Conservation (phyloP, 2,888 invertebrate genomes). For the Caenorhabditis auriculariae region DNA sequence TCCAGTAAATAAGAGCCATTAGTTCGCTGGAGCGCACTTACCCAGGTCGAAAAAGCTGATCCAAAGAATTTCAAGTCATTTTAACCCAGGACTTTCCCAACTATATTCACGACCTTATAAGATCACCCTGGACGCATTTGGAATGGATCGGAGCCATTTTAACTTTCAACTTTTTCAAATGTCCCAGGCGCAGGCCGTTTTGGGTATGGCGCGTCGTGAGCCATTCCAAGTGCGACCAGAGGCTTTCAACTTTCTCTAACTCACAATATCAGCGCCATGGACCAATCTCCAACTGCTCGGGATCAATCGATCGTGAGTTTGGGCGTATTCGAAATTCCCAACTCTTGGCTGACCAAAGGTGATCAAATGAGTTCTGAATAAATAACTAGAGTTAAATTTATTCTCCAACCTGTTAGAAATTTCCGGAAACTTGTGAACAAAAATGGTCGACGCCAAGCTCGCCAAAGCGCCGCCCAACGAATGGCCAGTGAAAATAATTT, state of each 20-base stretch:
- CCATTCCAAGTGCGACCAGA: no score
- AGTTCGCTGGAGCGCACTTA: background rate
- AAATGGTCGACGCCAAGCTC: conserved; percentile 52
- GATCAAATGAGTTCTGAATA: conserved; percentile 29
- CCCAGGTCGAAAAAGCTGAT: background rate
- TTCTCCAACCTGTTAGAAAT: conserved; percentile 3
- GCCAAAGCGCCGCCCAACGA: conserved; percentile 57
- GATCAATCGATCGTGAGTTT: conserved; percentile 45
- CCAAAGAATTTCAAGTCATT: background rate
- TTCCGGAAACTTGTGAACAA: conserved; percentile 38
- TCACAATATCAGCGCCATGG: conserved; percentile 50
- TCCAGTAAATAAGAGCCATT: no score
- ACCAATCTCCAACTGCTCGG: conserved; percentile 45
- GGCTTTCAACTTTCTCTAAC: no score
- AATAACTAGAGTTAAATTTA: no score
- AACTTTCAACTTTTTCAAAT: no score
- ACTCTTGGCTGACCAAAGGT: conserved; percentile 62
- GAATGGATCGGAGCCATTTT: no score
- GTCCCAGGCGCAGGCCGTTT: no score
- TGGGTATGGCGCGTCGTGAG: no score
- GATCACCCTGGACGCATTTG: no score
- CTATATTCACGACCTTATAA: no score
- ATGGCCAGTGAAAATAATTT: conserved; percentile 57
- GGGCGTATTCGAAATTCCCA: conserved; percentile 55
- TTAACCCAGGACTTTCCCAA: background rate